Evolutionary conservation across 2,888 invertebrate genomes (phyloP), one percentile per base, ranked within the genome.

Genomic region (Ceramica pisi): DNA sequence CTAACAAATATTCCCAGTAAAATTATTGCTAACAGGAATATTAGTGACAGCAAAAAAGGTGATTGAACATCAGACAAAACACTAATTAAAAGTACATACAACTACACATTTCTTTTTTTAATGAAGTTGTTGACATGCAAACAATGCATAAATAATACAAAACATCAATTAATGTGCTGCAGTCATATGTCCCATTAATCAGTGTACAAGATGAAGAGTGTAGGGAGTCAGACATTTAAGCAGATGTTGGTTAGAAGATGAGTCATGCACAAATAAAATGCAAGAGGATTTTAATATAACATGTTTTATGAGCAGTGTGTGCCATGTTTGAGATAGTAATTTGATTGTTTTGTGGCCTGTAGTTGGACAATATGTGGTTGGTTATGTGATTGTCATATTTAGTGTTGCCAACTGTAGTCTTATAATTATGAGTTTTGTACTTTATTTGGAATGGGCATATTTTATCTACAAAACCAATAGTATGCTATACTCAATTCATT

Each of bases 121-220:
- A 41, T 51, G 12, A 44, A 48, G 35, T 44, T 46, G 23, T 59
- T 61, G 46, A 57, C 38, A 65, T 26, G 0, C n/a, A 51, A 65
- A 63, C 59, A 80, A 35, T 67, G n/a, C 23, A 41, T 61, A 26
- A 41, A 57, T 57, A 46, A 26, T 62, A 66, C 51, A 26, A 50
- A 12, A 26, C 57, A 23, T 23, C 53, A 31, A 77, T 64, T 51
- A 48, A 48, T 63, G 12, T 67, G 46, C 38, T 80, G 44, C 48
- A 68, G 31, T 68, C 53, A 60, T 50, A 63, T 76, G 51, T 63
- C 48, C 16, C 44, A 80, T 80, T 80, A 75, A 70, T 76, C 62
- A 66, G 50, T 50, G 26, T 62, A 23, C 5, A 21, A 79, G 60
- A n/a, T 56, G 50, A 55, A 61, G n/a, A 35, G 38, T n/a, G 41